Conservation (phyloP, 2,888 invertebrate species). For the Sarcophaga carnaria region DNA sequence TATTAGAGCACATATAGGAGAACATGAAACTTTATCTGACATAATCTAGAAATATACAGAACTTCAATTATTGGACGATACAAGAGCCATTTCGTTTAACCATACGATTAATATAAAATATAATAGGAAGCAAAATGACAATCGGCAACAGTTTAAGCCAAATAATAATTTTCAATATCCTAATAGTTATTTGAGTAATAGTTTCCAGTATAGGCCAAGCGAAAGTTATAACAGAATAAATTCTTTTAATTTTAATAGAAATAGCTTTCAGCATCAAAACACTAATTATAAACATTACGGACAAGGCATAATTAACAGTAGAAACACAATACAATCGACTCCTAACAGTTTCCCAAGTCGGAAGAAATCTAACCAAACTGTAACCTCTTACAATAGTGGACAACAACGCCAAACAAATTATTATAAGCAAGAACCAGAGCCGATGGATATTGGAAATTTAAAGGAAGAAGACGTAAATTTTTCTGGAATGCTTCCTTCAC, state of each 20-base stretch:
- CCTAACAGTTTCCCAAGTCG: background rate
- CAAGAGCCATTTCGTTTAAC: too few species aligned
- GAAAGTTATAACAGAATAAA: too few species aligned
- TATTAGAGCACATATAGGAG: background rate
- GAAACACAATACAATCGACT: slow-evolving; percentile 1
- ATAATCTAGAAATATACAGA: background rate
- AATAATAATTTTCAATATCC: too few species aligned
- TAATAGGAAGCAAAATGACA: too few species aligned
- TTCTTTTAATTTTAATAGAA: too few species aligned
- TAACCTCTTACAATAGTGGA: background rate
- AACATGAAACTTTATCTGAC: background rate
- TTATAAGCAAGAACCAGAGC: slow-evolving; percentile 10
- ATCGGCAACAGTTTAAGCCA: too few species aligned
- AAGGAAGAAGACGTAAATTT: slow-evolving; percentile 37
- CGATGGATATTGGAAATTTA: slow-evolving; percentile 7
- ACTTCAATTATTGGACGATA: too few species aligned
- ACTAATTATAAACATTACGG: too few species aligned
- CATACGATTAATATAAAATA: too few species aligned
- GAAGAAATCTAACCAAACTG: background rate
- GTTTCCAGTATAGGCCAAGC: too few species aligned
- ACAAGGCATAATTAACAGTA: background rate
- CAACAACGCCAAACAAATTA: slow-evolving; percentile 3
- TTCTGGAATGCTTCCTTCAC: slow-evolving; percentile 9
- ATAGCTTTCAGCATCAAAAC: too few species aligned
- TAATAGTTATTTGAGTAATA: too few species aligned